Base-by-base conservation (phyloP, 2,888 invertebrate genomes). In the Incurvaria masculella region DNA sequence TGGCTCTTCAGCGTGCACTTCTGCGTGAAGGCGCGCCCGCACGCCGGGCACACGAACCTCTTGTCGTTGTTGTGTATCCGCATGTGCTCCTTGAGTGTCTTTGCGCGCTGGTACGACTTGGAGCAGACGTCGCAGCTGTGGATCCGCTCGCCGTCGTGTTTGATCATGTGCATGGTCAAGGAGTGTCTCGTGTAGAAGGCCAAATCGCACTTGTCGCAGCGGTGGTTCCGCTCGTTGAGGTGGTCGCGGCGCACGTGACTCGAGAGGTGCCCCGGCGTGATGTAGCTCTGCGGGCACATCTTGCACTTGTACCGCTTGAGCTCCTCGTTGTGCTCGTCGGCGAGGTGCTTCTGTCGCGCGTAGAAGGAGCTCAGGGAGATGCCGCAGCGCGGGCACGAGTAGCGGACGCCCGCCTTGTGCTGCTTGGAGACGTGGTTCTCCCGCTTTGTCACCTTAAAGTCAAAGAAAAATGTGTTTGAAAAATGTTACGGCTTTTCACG, bases 151-250 rank as follows among this genome's bases (percentile, higher is more conserved):
- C 79, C 80, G 1, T 80, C 79, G 41, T 82, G 82, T 14, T 78
- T 80, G 1, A 80, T 79, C 74, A 80, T 79, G 50, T 82, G 82
- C 68, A 79, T 80, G 50, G 80, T 81, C 21, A 82, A 57, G 5
- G 81, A 79, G 45, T 81, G 80, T 50, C 75, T 75, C 0, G 79
- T 78, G 47, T 80, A 81, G 51, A 82, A 82, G 0, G 79, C 79
- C 2, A 75, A 57, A 21, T 79, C 73, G 41, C 82, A 82, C 26
- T 80, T 70, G 20, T 71, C 71, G 45, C 82, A 82, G 14, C 74
- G 71, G 16, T 73, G 81, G 53, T 70, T 81, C 26, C 69, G 60
- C 56, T 69, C 81, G 55, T 68, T 75, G 52, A 72, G 64, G 63
- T 69, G 80, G 27, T 76, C 78, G 1, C 79, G 55, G 0, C 78